Evolutionary conservation across 1,140 invertebrate species (phyloP).

Genomic region (Berghia stephanieae): DNA sequence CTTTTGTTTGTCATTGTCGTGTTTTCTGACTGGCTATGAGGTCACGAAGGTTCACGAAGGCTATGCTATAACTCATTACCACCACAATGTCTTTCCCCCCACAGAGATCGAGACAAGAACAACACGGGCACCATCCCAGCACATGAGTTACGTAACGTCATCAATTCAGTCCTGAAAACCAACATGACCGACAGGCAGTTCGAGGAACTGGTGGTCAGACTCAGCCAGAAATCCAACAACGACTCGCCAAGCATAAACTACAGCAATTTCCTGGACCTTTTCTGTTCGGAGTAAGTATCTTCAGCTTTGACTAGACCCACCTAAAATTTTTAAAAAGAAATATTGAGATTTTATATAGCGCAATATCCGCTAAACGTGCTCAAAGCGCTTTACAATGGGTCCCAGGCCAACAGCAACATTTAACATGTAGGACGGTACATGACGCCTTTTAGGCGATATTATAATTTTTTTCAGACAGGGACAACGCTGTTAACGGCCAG

Average conservation of each 20-base stretch:
- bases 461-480: no score
- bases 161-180: constrained; percentile 21
- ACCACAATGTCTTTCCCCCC: neutral
- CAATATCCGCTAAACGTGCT: no score
- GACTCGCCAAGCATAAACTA: constrained; percentile 13
- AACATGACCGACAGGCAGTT: constrained; percentile 26
- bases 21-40: no score
- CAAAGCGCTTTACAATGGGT: no score
- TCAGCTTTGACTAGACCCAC: no score
- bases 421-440: no score
- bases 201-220: neutral
- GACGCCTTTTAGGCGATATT: no score
- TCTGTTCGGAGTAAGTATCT: constrained; percentile 29
- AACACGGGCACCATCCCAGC: constrained; percentile 16
- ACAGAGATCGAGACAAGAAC: constrained; percentile 22
- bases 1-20: no score
- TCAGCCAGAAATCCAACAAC: constrained; percentile 1
- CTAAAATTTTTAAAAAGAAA: no score
- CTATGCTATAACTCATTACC: neutral
- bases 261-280: constrained; percentile 13
- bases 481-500: no score
- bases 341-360: no score
- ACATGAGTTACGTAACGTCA: constrained; percentile 10
- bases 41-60: neutral
- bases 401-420: no score